Conservation (phyloP, 2,888 invertebrate genomes). For the Pegoplata infirma region DNA sequence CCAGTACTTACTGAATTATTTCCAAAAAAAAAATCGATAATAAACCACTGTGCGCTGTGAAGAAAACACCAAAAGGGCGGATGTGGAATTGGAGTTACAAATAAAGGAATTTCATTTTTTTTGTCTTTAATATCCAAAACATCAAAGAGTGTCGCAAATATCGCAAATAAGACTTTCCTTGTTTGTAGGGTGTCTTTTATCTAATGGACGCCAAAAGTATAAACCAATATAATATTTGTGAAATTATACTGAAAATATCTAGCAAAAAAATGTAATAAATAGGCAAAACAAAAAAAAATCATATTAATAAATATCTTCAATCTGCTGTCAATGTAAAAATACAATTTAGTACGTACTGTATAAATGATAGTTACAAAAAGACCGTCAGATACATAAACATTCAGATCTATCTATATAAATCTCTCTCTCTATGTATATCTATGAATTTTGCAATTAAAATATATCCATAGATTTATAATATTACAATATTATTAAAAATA, state of each 20-base stretch:
- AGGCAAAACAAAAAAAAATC: neutral
- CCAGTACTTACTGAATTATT: too few species aligned
- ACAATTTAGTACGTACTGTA: conserved; percentile 13
- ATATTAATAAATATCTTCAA: conserved; percentile 55
- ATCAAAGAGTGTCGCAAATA: too few species aligned
- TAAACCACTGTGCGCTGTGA: too few species aligned
- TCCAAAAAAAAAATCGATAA: too few species aligned
- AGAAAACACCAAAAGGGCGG: too few species aligned
- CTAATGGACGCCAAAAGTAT: neutral
- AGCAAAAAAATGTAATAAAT: neutral
- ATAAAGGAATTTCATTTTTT: too few species aligned
- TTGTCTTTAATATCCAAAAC: too few species aligned
- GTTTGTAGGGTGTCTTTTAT: neutral
- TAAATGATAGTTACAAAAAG: conserved; percentile 40
- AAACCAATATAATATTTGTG: conserved; percentile 11
- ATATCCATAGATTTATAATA: conserved; percentile 60
- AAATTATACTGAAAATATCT: conserved; percentile 1
- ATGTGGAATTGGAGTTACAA: too few species aligned
- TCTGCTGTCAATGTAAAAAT: conserved; percentile 55
- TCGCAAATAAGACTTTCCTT: too few species aligned
- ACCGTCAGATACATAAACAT: neutral
- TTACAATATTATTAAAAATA: conserved; percentile 21
- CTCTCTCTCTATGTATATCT: neutral
- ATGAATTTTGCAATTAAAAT: conserved; percentile 73
- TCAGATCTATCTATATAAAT: neutral